A percentile compares a stretch with the other conserved stretches of the same genome.
phyloP scores from a whole-genome alignment of 2,888 invertebrate genomes.

The Lasioglossum marginatum region DNA sequence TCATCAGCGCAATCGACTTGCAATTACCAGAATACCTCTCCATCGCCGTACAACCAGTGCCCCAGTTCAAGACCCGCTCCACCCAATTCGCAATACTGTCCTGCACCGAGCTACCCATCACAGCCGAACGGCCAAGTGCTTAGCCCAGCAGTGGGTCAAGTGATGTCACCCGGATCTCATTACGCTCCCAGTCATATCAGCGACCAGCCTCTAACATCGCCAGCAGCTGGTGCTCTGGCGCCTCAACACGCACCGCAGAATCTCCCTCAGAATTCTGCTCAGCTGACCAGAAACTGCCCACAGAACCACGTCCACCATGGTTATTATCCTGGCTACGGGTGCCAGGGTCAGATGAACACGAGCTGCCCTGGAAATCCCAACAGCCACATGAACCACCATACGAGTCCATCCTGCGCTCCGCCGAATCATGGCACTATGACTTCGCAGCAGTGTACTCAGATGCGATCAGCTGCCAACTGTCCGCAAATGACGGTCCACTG shows the following conservation, averaged over 20 bases:
- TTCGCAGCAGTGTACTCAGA: conserved; percentile 70
- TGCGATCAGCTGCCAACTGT: conserved; percentile 71
- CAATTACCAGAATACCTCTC: conserved; percentile 76
- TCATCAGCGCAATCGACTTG: conserved; percentile 68
- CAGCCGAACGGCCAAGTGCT: conserved; percentile 70
- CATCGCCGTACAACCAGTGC: conserved; percentile 79
- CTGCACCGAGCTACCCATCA: conserved; percentile 76
- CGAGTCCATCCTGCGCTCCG: conserved; percentile 69
- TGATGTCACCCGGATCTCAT: conserved; percentile 82
- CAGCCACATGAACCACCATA: conserved; percentile 70
- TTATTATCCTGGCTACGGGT: conserved; percentile 78
- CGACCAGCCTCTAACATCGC: conserved; percentile 82
- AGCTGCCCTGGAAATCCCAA: conserved; percentile 51
- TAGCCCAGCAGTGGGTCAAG: conserved; percentile 77
- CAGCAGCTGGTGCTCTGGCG: conserved; percentile 81
- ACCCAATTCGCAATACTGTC: conserved; percentile 77
- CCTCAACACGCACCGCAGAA: conserved; percentile 80
- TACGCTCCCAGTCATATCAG: conserved; percentile 79
- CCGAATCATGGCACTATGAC: conserved; percentile 61
- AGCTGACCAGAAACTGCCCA: conserved; percentile 79
- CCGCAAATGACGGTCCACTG: conserved; percentile 79
- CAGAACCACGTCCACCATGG: conserved; percentile 75
- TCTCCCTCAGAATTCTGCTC: conserved; percentile 80
- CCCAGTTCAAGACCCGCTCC: conserved; percentile 78
- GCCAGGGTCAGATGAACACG: conserved; percentile 73